Conservation (phyloP, 1,140 invertebrate species). For the Aphelenchoides fujianensis region DNA sequence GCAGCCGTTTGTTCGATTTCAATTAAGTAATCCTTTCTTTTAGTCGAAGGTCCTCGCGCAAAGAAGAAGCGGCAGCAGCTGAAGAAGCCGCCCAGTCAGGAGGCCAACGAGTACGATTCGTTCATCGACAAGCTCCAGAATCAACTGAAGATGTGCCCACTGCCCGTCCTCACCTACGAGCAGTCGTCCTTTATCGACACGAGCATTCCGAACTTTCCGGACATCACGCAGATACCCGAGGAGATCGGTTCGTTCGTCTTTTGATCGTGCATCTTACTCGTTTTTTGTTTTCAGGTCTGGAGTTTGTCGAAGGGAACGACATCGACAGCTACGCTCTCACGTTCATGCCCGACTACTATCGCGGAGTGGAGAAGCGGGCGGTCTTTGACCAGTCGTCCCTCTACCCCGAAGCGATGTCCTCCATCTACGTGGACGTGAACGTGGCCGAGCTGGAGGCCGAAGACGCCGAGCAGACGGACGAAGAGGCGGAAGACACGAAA, state of each 20-base stretch:
- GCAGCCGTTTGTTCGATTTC: slow-evolving; percentile 2
- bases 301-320: slow-evolving; percentile 29
- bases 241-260: slow-evolving; percentile 19
- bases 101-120: slow-evolving; percentile 44
- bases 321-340: slow-evolving; percentile 25
- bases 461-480: slow-evolving; percentile 24
- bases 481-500: slow-evolving; percentile 20
- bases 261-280: background rate
- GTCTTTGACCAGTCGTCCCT: slow-evolving; percentile 10
- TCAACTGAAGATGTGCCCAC: slow-evolving; percentile 35
- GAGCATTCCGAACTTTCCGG: slow-evolving; percentile 35
- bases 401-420: slow-evolving; percentile 21
- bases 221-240: slow-evolving; percentile 36
- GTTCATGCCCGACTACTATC: slow-evolving; percentile 52
- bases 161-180: slow-evolving; percentile 3
- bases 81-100: slow-evolving; percentile 53
- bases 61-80: slow-evolving; percentile 61
- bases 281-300: slow-evolving; percentile 23
- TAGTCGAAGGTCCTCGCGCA: slow-evolving; percentile 36
- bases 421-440: slow-evolving; percentile 26
- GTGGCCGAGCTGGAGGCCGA: slow-evolving; percentile 29
- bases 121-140: slow-evolving; percentile 40
- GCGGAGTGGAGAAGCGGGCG: slow-evolving; percentile 32
- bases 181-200: slow-evolving; percentile 29
- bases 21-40: background rate